Conservation (phyloP, 1,140 invertebrate genomes). For the Macrosteles quadrilineatus region DNA sequence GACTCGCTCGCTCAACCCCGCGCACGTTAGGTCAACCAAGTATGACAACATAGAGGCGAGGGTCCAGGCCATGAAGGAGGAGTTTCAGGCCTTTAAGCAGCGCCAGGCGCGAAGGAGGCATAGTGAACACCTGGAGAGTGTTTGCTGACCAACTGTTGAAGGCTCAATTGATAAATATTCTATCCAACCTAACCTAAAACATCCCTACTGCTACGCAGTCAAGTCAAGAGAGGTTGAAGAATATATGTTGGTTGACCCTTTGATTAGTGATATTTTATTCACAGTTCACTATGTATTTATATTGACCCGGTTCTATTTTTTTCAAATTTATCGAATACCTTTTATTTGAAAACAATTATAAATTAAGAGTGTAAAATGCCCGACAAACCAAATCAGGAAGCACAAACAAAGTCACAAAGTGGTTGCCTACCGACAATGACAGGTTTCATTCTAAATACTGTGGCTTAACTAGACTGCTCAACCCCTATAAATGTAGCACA, state of each 20-base stretch:
- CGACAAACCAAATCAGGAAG: not conserved
- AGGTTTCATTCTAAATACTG: slow-evolving; percentile 20
- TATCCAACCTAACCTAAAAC: not conserved
- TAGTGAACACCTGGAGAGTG: slow-evolving; percentile 71
- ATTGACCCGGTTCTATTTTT: no score
- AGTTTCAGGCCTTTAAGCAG: slow-evolving; percentile 90
- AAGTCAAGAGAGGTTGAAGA: not conserved
- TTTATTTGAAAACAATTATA: no score
- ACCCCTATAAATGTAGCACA: slow-evolving; percentile 11
- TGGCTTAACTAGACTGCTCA: slow-evolving; percentile 26
- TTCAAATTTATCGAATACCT: no score
- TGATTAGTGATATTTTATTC: not conserved
- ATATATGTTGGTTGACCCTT: not conserved
- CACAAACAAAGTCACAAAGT: no score
- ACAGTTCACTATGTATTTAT: no score
- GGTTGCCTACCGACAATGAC: not conserved
- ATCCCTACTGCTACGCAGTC: not conserved
- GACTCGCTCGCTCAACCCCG: slow-evolving; percentile 54
- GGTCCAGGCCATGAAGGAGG: slow-evolving; percentile 92
- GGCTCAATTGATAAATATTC: not conserved
- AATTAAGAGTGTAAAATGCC: no score
- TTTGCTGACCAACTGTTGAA: slow-evolving; percentile 59
- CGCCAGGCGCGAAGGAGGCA: slow-evolving; percentile 73
- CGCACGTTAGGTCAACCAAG: slow-evolving; percentile 57
- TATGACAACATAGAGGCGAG: slow-evolving; percentile 85